Percentiles rank a stretch among this genome's conserved stretches.
These are phyloP conservation scores for Eubucco bourcierii DNA, from an alignment of 2,113 vertebrate species.

Conservation along the genomic window DNA sequence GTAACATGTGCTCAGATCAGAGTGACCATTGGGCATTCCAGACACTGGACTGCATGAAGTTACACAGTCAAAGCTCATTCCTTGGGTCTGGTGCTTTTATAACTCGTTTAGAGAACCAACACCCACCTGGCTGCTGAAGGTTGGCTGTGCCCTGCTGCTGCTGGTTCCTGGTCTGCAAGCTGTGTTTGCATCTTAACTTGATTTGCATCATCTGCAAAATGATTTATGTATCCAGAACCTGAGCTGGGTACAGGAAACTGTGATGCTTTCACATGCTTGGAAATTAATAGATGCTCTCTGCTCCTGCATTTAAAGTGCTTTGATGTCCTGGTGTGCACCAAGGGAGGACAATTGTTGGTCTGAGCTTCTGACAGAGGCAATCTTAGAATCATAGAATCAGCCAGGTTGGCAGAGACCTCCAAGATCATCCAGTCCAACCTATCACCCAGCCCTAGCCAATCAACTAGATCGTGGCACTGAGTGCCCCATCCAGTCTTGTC, in stretches of 20 bases:
- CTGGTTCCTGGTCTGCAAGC: background rate
- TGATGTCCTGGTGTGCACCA: background rate
- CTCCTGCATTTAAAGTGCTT: background rate
- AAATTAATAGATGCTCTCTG: background rate
- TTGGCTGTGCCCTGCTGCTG: background rate
- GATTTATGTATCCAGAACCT: background rate
- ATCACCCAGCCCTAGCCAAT: too few relatives aligned
- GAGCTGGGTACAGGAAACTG: background rate
- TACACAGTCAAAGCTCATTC: background rate
- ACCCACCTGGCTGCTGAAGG: background rate
- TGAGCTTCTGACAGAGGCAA: background rate
- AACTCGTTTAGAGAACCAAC: background rate
- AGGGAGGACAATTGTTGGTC: background rate
- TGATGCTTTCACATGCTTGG: background rate
- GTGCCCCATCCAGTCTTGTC: too few relatives aligned
- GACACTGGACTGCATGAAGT: background rate
- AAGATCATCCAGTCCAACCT: too few relatives aligned
- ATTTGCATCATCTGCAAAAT: background rate
- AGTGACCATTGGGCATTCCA: fast-evolving
- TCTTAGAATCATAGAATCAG: too few relatives aligned
- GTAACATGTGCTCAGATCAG: too few relatives aligned
- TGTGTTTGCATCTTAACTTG: background rate
- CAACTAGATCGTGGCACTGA: too few relatives aligned
- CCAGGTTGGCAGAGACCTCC: too few relatives aligned
- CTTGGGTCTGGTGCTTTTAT: background rate